A percentile compares a stretch with the other conserved stretches of the same genome.
These are phyloP conservation scores for Tenualosa ilisha DNA, from an alignment of 2,797 vertebrate genomes.

Conservation along the genomic window DNA sequence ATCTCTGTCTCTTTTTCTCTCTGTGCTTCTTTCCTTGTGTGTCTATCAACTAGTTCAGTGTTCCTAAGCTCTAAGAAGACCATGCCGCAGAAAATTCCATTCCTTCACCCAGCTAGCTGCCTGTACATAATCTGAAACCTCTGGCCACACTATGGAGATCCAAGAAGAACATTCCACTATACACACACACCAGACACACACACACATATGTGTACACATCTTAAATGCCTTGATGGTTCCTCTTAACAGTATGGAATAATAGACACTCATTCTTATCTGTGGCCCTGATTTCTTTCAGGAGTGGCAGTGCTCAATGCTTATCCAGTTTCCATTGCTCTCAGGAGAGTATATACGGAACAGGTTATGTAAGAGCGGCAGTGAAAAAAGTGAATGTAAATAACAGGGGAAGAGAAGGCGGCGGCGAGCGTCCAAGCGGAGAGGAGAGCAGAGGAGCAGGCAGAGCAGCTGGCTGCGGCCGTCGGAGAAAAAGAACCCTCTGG, in stretches of 20 bases:
- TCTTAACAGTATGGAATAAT: not conserved
- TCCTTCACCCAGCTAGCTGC: slow-evolving; percentile 10
- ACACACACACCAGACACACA: slow-evolving; percentile 24
- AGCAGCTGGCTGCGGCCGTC: slow-evolving; percentile 13
- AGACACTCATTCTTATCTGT: slow-evolving; percentile 26
- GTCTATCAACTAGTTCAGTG: not conserved
- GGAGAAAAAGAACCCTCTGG: slow-evolving; percentile 21
- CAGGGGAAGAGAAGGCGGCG: not conserved
- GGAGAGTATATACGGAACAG: slow-evolving; percentile 18
- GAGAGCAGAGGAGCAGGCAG: not conserved
- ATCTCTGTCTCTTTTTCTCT: not conserved
- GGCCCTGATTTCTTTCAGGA: slow-evolving; percentile 21
- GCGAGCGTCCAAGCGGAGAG: not conserved
- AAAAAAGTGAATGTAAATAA: slow-evolving; percentile 41
- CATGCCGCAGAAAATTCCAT: not conserved
- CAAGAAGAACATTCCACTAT: slow-evolving; percentile 1
- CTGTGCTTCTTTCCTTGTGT: not conserved
- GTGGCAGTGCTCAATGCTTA: not conserved
- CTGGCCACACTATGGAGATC: not conserved
- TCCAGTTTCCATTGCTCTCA: slow-evolving; percentile 40
- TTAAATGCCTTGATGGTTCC: not conserved
- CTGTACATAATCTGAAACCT: slow-evolving; percentile 20
- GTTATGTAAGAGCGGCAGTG: slow-evolving; percentile 44
- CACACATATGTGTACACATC: slow-evolving; percentile 20
- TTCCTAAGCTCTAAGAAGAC: not conserved